Percentiles rank a stretch among this genome's conserved stretches.
Conservation (phyloP, 2,888 invertebrate species). For the Epinotia brunnichana region DNA sequence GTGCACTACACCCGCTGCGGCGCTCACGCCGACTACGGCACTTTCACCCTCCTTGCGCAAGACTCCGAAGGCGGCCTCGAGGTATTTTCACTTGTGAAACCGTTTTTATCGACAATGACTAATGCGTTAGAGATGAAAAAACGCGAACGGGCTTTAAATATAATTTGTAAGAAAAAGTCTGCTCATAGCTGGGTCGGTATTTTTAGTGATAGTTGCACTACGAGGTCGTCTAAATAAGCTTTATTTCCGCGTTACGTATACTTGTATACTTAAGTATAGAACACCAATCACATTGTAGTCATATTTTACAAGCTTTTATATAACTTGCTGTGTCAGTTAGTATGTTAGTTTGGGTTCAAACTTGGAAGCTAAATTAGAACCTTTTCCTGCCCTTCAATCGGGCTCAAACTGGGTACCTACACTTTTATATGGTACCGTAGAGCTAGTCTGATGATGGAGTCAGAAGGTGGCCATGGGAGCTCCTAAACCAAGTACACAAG, state of each 20-base stretch:
- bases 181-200: slow-evolving; percentile 11
- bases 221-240: slow-evolving; percentile 17
- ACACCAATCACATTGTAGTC: not conserved
- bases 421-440: no score
- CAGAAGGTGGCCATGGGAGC: no score
- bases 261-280: not conserved
- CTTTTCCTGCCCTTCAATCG: no score
- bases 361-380: no score
- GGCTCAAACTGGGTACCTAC: no score
- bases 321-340: no score
- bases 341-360: no score
- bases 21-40: slow-evolving; percentile 89
- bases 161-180: slow-evolving; percentile 13
- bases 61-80: slow-evolving; percentile 90
- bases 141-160: slow-evolving; percentile 17
- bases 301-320: no score
- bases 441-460: no score
- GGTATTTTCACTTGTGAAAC: slow-evolving; percentile 61
- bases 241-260: slow-evolving; percentile 11
- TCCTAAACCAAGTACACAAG: no score
- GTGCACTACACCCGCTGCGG: slow-evolving; percentile 85
- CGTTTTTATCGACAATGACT: slow-evolving; percentile 34
- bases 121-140: slow-evolving; percentile 19
- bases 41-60: slow-evolving; percentile 88
- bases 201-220: slow-evolving; percentile 7